Conservation (phyloP, 1,140 invertebrate species). For the Neodiprion virginianus region DNA sequence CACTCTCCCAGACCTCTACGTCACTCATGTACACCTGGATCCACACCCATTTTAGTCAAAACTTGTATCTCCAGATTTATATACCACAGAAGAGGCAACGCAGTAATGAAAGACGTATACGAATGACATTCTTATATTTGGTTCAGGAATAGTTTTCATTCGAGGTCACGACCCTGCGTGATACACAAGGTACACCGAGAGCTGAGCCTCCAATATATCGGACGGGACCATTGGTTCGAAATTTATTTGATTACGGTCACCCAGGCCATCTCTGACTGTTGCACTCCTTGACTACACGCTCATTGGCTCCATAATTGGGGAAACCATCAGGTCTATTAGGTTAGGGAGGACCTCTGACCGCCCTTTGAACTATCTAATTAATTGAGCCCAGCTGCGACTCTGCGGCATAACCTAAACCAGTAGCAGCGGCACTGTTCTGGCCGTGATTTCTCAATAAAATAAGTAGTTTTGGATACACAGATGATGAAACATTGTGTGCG, state of each 20-base stretch:
- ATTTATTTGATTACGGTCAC: slow-evolving; percentile 35
- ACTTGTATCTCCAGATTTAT: no score
- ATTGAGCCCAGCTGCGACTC: slow-evolving; percentile 29
- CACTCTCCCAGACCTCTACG: no score
- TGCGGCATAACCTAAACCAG: slow-evolving; percentile 8
- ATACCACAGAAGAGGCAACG: no score
- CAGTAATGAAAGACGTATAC: no score
- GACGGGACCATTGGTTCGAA: slow-evolving; percentile 3
- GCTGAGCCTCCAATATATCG: no score
- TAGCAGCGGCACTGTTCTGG: background rate
- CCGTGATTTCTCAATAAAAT: background rate
- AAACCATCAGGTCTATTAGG: slow-evolving; percentile 22
- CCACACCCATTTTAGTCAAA: no score
- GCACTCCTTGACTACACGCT: background rate
- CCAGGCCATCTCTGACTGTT: slow-evolving; percentile 22
- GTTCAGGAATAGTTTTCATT: no score
- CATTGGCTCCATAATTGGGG: slow-evolving; percentile 16
- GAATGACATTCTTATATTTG: no score
- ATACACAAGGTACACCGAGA: no score
- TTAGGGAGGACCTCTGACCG: slow-evolving; percentile 11
- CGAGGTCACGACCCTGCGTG: no score
- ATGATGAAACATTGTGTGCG: no score
- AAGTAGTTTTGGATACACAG: background rate
- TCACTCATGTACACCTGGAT: no score
- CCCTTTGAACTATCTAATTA: slow-evolving; percentile 33